These are phyloP conservation scores for Biston betularia DNA, from an alignment of 2,888 invertebrate species.

Conservation along the genomic window DNA sequence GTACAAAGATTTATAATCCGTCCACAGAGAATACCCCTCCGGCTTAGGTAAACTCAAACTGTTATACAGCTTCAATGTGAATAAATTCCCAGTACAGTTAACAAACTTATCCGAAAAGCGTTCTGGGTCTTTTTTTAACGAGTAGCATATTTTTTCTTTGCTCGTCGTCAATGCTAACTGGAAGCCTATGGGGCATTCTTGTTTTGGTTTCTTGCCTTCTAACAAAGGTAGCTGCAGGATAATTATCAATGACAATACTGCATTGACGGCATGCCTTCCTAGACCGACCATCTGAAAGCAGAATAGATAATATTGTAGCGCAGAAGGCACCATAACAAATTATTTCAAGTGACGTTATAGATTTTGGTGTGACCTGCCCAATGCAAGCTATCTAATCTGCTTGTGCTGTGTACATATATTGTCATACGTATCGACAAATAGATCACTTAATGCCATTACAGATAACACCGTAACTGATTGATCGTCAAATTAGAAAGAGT, in stretches of 20 bases:
- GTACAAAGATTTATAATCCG: conserved; percentile 74
- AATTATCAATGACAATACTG: conserved; percentile 48
- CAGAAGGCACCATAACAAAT: conserved; percentile 6
- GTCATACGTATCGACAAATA: conserved; percentile 47
- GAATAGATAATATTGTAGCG: conserved; percentile 16
- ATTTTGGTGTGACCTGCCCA: conserved; percentile 46
- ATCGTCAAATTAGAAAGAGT: conserved; percentile 19
- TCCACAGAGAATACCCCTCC: conserved; percentile 67
- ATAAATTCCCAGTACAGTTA: conserved; percentile 73
- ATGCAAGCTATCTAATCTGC: conserved; percentile 51
- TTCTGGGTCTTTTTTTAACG: conserved; percentile 73
- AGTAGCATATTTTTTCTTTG: conserved; percentile 63
- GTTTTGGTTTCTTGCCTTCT: conserved; percentile 49
- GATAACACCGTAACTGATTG: conserved; percentile 54
- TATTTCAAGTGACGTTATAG: conserved; percentile 21
- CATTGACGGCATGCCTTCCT: conserved; percentile 44
- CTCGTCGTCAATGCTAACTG: conserved; percentile 55
- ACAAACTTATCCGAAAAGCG: conserved; percentile 66
- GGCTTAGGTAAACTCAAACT: conserved; percentile 61
- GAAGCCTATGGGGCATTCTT: conserved; percentile 74
- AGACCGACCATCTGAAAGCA: conserved; percentile 65
- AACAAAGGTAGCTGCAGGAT: conserved; percentile 48
- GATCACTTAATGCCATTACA: conserved; percentile 56
- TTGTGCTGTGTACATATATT: conserved; percentile 40
- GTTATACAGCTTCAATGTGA: conserved; percentile 61